These are phyloP conservation scores for Smittia sp. DNA, from an alignment of 2,888 invertebrate species.

Conservation along the genomic window DNA sequence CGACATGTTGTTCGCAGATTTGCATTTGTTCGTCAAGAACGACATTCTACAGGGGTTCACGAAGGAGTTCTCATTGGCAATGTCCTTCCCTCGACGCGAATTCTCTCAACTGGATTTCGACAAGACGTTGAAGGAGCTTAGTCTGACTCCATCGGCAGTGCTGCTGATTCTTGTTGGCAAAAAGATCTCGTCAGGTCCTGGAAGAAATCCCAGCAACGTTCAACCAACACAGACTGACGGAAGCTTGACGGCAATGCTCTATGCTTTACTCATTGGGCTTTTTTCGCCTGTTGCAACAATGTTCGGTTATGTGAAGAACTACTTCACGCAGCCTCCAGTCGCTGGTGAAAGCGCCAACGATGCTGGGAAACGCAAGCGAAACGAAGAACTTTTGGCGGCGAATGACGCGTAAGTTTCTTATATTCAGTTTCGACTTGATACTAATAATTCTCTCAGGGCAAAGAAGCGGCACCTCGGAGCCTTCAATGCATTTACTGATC, in stretches of 20 bases:
- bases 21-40: conserved; percentile 24
- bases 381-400: conserved; percentile 19
- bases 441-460: background rate
- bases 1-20: conserved; percentile 48
- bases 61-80: conserved; percentile 26
- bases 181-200: background rate
- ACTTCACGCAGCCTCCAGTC: background rate
- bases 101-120: conserved; percentile 19
- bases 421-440: background rate
- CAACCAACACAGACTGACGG: conserved; percentile 29
- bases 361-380: conserved; percentile 25
- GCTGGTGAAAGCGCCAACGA: background rate
- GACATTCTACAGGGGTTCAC: background rate
- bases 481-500: background rate
- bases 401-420: conserved; percentile 35
- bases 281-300: conserved; percentile 15
- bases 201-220: background rate
- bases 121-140: background rate
- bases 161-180: conserved; percentile 30
- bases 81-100: conserved; percentile 25
- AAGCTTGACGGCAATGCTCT: conserved; percentile 15
- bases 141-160: conserved; percentile 25
- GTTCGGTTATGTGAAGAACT: conserved; percentile 17
- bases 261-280: conserved; percentile 7
- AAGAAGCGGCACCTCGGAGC: conserved; percentile 30